phyloP scores from a whole-genome alignment of 2,797 vertebrate genomes.

The Aselliscus stoliczkanus region DNA sequence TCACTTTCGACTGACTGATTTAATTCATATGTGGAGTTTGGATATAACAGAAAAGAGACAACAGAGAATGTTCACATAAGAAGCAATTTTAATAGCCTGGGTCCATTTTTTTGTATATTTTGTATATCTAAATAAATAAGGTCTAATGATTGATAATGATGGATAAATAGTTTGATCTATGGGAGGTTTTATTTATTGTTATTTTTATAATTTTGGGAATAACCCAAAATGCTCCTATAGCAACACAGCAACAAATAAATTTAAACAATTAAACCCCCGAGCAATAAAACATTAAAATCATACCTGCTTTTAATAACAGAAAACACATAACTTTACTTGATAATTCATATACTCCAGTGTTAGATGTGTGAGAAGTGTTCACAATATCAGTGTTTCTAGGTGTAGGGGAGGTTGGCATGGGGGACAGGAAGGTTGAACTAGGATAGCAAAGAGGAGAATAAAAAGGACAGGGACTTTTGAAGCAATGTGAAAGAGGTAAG shows the following conservation, averaged over 20 bases:
- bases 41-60: not conserved
- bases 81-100: not conserved
- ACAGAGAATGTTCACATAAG: not conserved
- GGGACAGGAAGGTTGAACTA: not conserved
- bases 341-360: not conserved
- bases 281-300: not conserved
- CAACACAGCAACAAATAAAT: not conserved
- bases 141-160: not conserved
- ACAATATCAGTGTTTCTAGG: not conserved
- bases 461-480: not conserved
- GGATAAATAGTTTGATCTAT: not conserved
- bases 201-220: not conserved
- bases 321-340: not conserved
- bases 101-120: not conserved
- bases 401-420: fast-evolving
- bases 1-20: not conserved
- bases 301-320: not conserved
- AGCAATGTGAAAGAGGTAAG: not conserved
- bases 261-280: not conserved
- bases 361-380: not conserved
- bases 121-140: not conserved
- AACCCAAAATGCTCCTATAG: not conserved
- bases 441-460: not conserved
- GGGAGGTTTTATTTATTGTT: not conserved
- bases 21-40: not conserved